A percentile compares a stretch with the other conserved stretches of the same genome.
These are phyloP conservation scores for Microcebus jonahi DNA, from an alignment of 2,113 vertebrate genomes.

Conservation along the genomic window DNA sequence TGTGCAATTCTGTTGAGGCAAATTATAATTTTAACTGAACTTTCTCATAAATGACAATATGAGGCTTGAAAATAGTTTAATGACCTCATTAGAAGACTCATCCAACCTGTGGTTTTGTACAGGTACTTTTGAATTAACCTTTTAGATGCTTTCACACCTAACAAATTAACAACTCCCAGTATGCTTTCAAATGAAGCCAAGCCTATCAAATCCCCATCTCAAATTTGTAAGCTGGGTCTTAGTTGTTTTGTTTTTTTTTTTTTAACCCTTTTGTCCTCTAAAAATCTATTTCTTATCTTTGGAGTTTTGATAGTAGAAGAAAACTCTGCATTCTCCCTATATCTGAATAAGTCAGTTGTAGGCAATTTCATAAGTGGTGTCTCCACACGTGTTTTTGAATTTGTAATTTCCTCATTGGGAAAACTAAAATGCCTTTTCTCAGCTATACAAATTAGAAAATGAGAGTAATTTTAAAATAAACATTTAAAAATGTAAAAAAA, in stretches of 20 bases:
- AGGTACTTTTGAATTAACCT: background rate
- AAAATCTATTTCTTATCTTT: background rate
- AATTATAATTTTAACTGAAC: slow-evolving; percentile 46
- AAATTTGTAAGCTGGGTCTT: background rate
- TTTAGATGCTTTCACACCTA: background rate
- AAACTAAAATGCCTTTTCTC: slow-evolving; percentile 23
- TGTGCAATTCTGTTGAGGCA: slow-evolving; percentile 17
- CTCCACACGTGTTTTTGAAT: background rate
- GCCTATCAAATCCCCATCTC: background rate
- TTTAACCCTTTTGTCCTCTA: background rate
- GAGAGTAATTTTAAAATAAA: slow-evolving; percentile 18
- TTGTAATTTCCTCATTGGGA: background rate
- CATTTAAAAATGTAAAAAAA: slow-evolving; percentile 23
- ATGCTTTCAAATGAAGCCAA: background rate
- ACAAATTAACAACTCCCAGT: background rate
- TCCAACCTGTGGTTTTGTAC: background rate
- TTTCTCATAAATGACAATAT: background rate
- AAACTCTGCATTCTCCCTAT: background rate
- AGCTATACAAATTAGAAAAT: background rate
- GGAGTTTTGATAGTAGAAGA: slow-evolving; percentile 2
- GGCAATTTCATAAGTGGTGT: background rate
- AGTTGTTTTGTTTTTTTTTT: background rate
- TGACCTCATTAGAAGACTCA: slow-evolving; percentile 19
- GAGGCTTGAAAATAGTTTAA: slow-evolving; percentile 25
- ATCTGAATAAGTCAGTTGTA: background rate